Evolutionary conservation across 2,113 vertebrate species (phyloP).

Genomic region (Haemorhous mexicanus): DNA sequence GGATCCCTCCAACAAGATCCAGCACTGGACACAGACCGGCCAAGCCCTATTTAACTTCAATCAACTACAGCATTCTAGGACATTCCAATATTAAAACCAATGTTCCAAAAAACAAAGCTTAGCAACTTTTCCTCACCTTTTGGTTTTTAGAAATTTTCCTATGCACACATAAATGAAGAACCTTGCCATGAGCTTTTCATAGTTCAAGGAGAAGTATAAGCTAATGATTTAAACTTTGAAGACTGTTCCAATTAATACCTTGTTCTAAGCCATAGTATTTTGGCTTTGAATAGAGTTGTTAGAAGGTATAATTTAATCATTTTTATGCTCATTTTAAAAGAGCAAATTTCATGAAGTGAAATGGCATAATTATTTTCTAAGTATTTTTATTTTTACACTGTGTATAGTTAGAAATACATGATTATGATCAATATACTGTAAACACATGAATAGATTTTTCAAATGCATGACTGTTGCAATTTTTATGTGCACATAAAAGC

Average conservation of each 20-base stretch:
- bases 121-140: slow-evolving; percentile 11
- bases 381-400: slow-evolving; percentile 67
- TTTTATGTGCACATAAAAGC: background rate
- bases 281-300: slow-evolving; percentile 39
- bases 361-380: slow-evolving; percentile 59
- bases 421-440: slow-evolving; percentile 42
- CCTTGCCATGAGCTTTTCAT: slow-evolving; percentile 42
- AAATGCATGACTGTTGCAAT: background rate
- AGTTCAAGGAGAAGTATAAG: slow-evolving; percentile 53
- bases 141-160: slow-evolving; percentile 32
- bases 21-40: slow-evolving; percentile 71
- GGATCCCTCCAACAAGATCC: slow-evolving; percentile 78
- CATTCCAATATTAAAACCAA: slow-evolving; percentile 15
- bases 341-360: slow-evolving; percentile 70
- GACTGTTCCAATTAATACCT: slow-evolving; percentile 49
- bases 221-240: slow-evolving; percentile 61
- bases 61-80: background rate
- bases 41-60: slow-evolving; percentile 68
- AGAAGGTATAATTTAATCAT: slow-evolving; percentile 66
- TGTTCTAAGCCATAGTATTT: slow-evolving; percentile 27
- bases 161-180: slow-evolving; percentile 48
- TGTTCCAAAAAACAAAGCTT: slow-evolving; percentile 14
- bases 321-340: slow-evolving; percentile 68
- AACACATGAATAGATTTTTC: background rate
- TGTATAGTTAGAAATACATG: slow-evolving; percentile 53